phyloP scores from a whole-genome alignment of 2,797 vertebrate genomes.

The Knipowitschia caucasica region DNA sequence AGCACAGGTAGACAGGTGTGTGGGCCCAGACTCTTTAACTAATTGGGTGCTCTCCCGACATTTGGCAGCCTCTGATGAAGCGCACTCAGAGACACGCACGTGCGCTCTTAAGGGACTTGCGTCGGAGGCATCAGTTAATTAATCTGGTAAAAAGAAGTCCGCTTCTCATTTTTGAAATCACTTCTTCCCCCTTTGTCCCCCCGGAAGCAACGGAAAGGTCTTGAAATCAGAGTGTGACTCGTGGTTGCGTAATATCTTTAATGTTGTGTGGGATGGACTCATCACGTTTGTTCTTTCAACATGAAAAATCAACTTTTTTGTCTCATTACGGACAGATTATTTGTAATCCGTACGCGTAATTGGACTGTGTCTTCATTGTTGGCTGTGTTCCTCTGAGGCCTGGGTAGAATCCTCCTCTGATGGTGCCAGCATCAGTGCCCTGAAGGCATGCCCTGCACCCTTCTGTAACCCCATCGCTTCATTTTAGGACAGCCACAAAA shows the following conservation, averaged over 20 bases:
- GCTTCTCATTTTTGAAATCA: slow-evolving; percentile 47
- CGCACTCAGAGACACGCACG: slow-evolving; percentile 10
- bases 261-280: slow-evolving; percentile 24
- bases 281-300: slow-evolving; percentile 10
- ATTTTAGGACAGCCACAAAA: slow-evolving; percentile 8
- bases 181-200: slow-evolving; percentile 41
- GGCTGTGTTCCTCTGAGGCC: neutral
- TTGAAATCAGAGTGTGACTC: slow-evolving; percentile 17
- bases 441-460: slow-evolving; percentile 27
- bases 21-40: slow-evolving; percentile 57
- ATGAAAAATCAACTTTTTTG: slow-evolving; percentile 15
- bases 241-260: slow-evolving; percentile 36
- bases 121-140: slow-evolving; percentile 67
- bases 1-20: slow-evolving; percentile 67
- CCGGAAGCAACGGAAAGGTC: slow-evolving; percentile 27
- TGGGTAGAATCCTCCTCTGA: neutral
- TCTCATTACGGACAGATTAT: too few species aligned
- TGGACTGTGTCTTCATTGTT: slow-evolving; percentile 33
- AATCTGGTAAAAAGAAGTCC: slow-evolving; percentile 61
- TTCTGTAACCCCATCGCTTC: slow-evolving; percentile 33
- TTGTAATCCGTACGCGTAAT: slow-evolving; percentile 31
- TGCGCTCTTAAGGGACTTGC: slow-evolving; percentile 39
- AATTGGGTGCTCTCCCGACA: slow-evolving; percentile 61
- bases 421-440: slow-evolving; percentile 19
- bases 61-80: slow-evolving; percentile 55